Conservation (phyloP, 2,113 vertebrate genomes). For the Apteryx owenii region DNA sequence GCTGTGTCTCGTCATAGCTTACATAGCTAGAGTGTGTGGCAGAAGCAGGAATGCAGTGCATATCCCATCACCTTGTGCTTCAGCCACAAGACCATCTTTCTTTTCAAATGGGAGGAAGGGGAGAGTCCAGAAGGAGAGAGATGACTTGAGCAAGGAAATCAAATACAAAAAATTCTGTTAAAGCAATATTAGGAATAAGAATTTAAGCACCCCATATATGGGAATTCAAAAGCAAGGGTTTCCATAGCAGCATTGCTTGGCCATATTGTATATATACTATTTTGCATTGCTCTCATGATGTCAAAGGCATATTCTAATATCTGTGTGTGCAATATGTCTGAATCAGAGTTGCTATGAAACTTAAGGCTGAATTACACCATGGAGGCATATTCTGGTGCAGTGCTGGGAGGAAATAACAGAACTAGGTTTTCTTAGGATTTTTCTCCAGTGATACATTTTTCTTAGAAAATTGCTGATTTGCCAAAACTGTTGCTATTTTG, state of each 20-base stretch:
- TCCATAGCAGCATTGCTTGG: conserved; percentile 63
- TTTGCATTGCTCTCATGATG: conserved; percentile 64
- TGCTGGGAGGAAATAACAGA: conserved; percentile 40
- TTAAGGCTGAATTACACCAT: conserved; percentile 44
- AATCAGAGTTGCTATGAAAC: conserved; percentile 56
- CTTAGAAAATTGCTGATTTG: conserved; percentile 60
- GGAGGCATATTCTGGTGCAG: conserved; percentile 35
- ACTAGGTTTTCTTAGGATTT: conserved; percentile 35
- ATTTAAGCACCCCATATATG: not conserved
- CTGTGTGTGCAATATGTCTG: conserved; percentile 55
- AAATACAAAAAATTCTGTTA: not conserved
- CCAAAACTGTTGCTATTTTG: conserved; percentile 25
- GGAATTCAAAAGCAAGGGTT: conserved; percentile 54
- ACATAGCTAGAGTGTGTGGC: not conserved
- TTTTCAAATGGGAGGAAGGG: not conserved
- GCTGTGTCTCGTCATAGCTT: not conserved
- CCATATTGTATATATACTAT: conserved; percentile 44
- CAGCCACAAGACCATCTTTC: not conserved
- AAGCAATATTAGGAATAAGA: conserved; percentile 6
- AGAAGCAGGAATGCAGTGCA: not conserved
- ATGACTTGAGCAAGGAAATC: not conserved
- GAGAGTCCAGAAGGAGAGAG: not conserved
- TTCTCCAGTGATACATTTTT: conserved; percentile 53
- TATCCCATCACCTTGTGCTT: not conserved
- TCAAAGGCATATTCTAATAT: conserved; percentile 69